These are phyloP conservation scores for Eupleurogrammus muticus DNA, from an alignment of 2,797 vertebrate species.

Conservation along the genomic window DNA sequence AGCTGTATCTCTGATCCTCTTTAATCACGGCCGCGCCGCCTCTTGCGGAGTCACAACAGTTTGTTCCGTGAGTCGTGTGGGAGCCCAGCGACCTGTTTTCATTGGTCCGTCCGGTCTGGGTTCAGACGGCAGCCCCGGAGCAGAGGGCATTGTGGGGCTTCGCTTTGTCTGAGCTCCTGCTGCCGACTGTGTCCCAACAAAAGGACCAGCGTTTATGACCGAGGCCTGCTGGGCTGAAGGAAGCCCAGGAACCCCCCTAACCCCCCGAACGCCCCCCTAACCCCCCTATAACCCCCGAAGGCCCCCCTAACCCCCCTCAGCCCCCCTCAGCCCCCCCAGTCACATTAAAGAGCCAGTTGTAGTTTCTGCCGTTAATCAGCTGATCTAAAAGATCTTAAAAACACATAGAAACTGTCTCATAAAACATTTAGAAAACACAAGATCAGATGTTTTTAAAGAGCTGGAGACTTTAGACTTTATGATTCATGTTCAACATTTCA, in stretches of 20 bases:
- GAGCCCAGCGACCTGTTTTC: not conserved
- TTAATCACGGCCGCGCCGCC: too few species aligned
- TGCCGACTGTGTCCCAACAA: slow-evolving; percentile 93
- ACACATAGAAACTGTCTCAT: too few species aligned
- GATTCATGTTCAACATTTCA: too few species aligned
- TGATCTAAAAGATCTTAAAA: slow-evolving; percentile 4
- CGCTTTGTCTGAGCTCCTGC: slow-evolving; percentile 94
- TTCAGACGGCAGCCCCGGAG: not conserved
- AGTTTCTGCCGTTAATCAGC: slow-evolving; percentile 17
- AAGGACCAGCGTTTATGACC: slow-evolving; percentile 93
- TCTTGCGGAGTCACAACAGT: not conserved
- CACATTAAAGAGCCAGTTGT: slow-evolving; percentile 1
- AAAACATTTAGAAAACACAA: too few species aligned
- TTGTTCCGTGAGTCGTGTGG: not conserved
- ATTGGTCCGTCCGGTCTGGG: not conserved
- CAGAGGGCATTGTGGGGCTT: slow-evolving; percentile 91
- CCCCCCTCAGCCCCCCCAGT: not conserved
- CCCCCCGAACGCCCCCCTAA: slow-evolving; percentile 15
- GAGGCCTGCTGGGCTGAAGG: slow-evolving; percentile 94
- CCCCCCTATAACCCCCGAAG: too few species aligned
- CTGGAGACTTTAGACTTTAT: too few species aligned
- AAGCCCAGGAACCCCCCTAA: slow-evolving; percentile 87
- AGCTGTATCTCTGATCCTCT: too few species aligned
- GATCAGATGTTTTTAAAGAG: too few species aligned
- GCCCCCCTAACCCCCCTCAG: not conserved